Conservation (phyloP, 2,113 vertebrate genomes). For the Todiramphus chloris region DNA sequence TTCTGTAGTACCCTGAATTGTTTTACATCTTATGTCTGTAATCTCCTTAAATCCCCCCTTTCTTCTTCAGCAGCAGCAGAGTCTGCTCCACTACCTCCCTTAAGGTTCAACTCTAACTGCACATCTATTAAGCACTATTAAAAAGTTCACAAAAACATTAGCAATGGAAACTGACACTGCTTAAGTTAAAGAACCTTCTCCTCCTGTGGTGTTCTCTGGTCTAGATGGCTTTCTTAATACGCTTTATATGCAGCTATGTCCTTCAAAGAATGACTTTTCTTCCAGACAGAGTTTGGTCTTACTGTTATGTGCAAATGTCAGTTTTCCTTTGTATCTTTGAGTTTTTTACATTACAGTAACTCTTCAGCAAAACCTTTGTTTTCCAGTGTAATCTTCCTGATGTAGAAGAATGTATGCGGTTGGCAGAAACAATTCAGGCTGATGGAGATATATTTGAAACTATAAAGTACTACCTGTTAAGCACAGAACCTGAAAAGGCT, state of each 20-base stretch:
- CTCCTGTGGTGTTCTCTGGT: neutral
- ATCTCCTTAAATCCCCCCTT: neutral
- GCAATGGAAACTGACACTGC: neutral
- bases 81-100: neutral
- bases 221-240: neutral
- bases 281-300: neutral
- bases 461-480: slow-evolving; percentile 88
- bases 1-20: neutral
- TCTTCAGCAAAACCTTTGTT: slow-evolving; percentile 11
- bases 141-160: neutral
- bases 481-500: slow-evolving; percentile 88
- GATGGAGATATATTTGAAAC: slow-evolving; percentile 83
- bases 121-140: neutral
- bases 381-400: slow-evolving; percentile 89
- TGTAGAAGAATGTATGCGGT: slow-evolving; percentile 80
- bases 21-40: neutral
- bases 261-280: neutral
- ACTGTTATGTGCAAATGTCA: neutral
- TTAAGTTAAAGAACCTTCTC: neutral
- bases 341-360: neutral
- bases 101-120: neutral
- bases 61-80: neutral
- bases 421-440: slow-evolving; percentile 78
- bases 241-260: neutral
- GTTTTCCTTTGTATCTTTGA: neutral